Base-by-base conservation (phyloP, 1,140 invertebrate species). In the Trachelipus rathkii region DNA sequence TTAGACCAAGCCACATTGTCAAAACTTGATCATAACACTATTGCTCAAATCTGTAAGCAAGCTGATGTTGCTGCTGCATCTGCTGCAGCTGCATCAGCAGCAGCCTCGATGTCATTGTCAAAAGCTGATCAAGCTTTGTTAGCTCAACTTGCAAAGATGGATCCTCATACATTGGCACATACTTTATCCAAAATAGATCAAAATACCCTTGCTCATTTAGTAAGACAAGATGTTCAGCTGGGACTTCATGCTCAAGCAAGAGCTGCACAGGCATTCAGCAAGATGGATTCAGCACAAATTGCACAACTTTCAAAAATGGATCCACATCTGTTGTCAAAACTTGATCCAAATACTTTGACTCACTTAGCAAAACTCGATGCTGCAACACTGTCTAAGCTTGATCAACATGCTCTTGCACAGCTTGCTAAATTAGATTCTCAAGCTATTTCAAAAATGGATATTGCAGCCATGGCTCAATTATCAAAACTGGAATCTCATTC, bases 281-380 rank as follows among this genome's bases (percentile, higher is more conserved):
- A 81, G 72, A 81, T 81, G 79, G 79, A 81, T 53, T 81, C 79
- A 13, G 79, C 79, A 21, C 76, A 77, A 13, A 33, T 81, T 21
- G 67, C 77, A 11, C 77, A 81, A 69, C 70, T 81, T 33, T 76
- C 77, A 44, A 81, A 81, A 46, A 81, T 81, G 79, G 79, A 81
- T 60, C 79, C 77, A 8, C 79, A 81, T 71, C 44, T 81, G 0
- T 50, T 81, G 21, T 78, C 79, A 10, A 81, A 81, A 45, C 69
- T 81, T 19, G 79, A 81, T 44, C 79, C 79, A 7, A 81, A 78
- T 50, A 81, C 79, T 13, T 44, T 81, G 23, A 77, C 79, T 6
- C 79, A 81, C 13, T 46, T 81, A 50, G 79, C 79, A n/a, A 81
- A 81, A 72, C 45, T 81, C 19, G 79, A 81, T 81, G 77, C 79